Percentiles rank a stretch among this genome's conserved stretches.
These are phyloP conservation scores for Amblyraja radiata DNA, from an alignment of 2,797 vertebrate species.

Conservation along the genomic window DNA sequence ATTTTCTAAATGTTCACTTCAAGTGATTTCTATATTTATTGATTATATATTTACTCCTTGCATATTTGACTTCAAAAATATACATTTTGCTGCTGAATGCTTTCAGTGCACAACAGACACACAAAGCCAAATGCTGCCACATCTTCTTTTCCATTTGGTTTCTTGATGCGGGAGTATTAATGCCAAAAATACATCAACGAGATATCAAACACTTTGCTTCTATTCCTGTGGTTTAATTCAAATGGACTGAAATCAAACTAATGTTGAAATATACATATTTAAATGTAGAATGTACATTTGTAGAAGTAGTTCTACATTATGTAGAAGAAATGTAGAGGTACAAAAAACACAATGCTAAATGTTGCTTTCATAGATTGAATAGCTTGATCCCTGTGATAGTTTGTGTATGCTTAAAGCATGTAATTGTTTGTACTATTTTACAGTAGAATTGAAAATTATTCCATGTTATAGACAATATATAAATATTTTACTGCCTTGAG, in stretches of 20 bases:
- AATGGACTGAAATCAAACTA: background rate
- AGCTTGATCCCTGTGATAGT: background rate
- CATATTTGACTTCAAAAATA: background rate
- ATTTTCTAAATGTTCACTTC: background rate
- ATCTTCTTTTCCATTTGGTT: background rate
- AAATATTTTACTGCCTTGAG: background rate
- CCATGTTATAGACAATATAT: background rate
- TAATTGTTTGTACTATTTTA: background rate
- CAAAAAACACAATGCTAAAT: background rate
- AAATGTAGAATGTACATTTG: too few relatives aligned
- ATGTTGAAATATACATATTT: background rate
- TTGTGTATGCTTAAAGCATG: background rate
- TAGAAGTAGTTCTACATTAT: background rate
- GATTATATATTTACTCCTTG: background rate
- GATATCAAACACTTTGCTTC: background rate
- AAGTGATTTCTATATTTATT: background rate
- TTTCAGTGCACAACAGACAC: background rate
- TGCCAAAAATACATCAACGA: background rate
- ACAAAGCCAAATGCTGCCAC: background rate
- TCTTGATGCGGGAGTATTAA: background rate
- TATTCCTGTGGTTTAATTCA: background rate
- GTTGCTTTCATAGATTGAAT: background rate
- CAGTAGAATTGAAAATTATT: background rate
- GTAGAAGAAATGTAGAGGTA: background rate
- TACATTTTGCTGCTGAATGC: background rate